Percentiles rank a stretch among this genome's conserved stretches.
Conservation (phyloP, 2,797 vertebrate species). For the Chelmon rostratus region DNA sequence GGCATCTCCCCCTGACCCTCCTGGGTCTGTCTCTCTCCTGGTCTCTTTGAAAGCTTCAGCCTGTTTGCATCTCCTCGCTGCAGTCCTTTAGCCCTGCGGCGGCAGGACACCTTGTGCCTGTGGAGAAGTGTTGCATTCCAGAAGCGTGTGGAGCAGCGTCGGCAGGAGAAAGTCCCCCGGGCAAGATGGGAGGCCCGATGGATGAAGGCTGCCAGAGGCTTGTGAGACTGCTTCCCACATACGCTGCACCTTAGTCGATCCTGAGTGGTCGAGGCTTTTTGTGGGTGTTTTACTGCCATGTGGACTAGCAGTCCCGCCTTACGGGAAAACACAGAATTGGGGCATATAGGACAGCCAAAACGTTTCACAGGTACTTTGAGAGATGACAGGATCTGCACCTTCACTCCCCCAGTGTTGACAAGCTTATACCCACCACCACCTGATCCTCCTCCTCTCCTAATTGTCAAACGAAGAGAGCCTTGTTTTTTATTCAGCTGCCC, state of each 20-base stretch:
- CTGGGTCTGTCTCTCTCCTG: slow-evolving; percentile 74
- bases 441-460: slow-evolving; percentile 82
- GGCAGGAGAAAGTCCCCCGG: slow-evolving; percentile 87
- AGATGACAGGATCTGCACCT: slow-evolving; percentile 84
- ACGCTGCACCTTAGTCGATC: slow-evolving; percentile 85
- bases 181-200: slow-evolving; percentile 87
- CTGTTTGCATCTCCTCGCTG: slow-evolving; percentile 77
- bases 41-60: slow-evolving; percentile 81
- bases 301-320: slow-evolving; percentile 88
- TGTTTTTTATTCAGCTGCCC: slow-evolving; percentile 81
- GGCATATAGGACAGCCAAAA: slow-evolving; percentile 87
- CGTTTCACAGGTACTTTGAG: slow-evolving; percentile 86
- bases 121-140: slow-evolving; percentile 87
- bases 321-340: slow-evolving; percentile 85
- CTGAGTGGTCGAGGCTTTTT: slow-evolving; percentile 77
- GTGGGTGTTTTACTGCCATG: slow-evolving; percentile 87
- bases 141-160: slow-evolving; percentile 85
- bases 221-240: slow-evolving; percentile 88
- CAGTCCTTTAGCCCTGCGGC: slow-evolving; percentile 82
- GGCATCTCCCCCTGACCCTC: slow-evolving; percentile 80
- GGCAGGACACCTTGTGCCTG: slow-evolving; percentile 87
- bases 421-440: slow-evolving; percentile 85
- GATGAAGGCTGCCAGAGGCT: slow-evolving; percentile 85
- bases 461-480: slow-evolving; percentile 85
- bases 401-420: slow-evolving; percentile 83